A percentile compares a stretch with the other conserved stretches of the same genome.
phyloP scores from a whole-genome alignment of 2,113 vertebrate genomes.

The Tenrec ecaudatus region DNA sequence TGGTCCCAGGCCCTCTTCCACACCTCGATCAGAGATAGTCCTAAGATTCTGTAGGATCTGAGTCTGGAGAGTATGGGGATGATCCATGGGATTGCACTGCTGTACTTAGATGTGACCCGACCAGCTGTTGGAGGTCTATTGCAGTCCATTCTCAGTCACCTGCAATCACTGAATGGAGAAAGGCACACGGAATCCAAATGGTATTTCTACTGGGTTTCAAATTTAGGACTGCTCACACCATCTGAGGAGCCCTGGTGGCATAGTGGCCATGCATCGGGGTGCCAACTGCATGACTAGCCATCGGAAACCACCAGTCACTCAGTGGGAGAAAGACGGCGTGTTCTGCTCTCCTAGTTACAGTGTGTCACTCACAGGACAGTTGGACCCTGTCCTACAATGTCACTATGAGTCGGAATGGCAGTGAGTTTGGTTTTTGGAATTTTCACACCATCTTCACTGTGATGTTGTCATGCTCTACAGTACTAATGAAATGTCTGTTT shows the following conservation, averaged over 20 bases:
- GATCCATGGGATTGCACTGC: not conserved
- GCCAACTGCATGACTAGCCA: too few species aligned
- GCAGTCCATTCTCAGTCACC: not conserved
- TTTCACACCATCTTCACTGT: not conserved
- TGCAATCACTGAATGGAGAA: not conserved
- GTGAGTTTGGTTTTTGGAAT: too few species aligned
- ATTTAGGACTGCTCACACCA: not conserved
- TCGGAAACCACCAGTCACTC: too few species aligned
- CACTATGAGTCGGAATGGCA: too few species aligned
- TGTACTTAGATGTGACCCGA: not conserved
- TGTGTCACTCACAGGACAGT: too few species aligned
- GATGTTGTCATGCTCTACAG: not conserved
- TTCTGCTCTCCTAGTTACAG: too few species aligned
- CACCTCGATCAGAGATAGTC: not conserved
- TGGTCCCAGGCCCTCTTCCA: not conserved
- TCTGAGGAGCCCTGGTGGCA: too few species aligned
- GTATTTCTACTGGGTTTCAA: conserved; percentile 23
- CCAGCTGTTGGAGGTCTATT: not conserved
- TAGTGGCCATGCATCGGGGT: too few species aligned
- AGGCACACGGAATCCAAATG: not conserved
- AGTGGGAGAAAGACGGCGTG: too few species aligned
- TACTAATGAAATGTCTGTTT: conserved; percentile 6
- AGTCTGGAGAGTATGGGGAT: not conserved
- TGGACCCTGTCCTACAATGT: too few species aligned
- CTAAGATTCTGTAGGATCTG: not conserved